phyloP scores from a whole-genome alignment of 2,797 vertebrate species.

The Sebastiscus albofasciatus region DNA sequence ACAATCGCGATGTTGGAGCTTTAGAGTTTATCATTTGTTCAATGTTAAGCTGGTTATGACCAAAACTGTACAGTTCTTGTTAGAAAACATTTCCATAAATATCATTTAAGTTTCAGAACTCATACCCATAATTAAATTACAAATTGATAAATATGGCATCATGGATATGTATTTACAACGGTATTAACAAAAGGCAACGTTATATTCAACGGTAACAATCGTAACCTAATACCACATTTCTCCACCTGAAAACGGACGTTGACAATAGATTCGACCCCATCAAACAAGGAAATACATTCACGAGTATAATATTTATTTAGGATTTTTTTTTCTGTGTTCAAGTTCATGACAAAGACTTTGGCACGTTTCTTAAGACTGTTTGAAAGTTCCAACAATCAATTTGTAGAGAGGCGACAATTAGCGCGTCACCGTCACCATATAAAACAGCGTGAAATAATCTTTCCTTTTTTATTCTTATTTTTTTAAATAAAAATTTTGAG shows the following conservation, averaged over 20 bases:
- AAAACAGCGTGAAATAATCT: conserved; percentile 90
- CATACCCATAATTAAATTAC: conserved; percentile 99
- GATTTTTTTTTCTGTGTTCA: conserved; percentile 87
- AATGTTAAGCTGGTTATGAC: conserved; percentile 98
- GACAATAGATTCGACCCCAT: conserved; percentile 97
- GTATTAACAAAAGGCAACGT: conserved; percentile 99
- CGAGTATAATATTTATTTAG: conserved; percentile 94
- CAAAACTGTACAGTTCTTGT: conserved; percentile 98
- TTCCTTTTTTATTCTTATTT: conserved; percentile 73
- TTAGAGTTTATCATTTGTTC: conserved; percentile 89
- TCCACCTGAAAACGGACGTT: conserved; percentile 96
- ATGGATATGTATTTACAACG: conserved; percentile 99
- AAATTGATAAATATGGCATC: conserved; percentile 99
- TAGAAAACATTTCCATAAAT: conserved; percentile 99
- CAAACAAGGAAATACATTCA: conserved; percentile 99
- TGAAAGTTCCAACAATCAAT: conserved; percentile 97
- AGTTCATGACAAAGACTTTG: conserved; percentile 99
- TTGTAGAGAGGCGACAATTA: conserved; percentile 90
- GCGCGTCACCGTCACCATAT: conserved; percentile 86
- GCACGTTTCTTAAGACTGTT: conserved; percentile 98
- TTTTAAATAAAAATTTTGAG: conserved; percentile 86
- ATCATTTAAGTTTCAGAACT: conserved; percentile 98
- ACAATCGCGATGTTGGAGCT: conserved; percentile 87
- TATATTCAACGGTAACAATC: conserved; percentile 98
- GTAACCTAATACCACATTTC: conserved; percentile 95